phyloP scores from a whole-genome alignment of 2,797 vertebrate species.

The Lindbergichthys nudifrons region DNA sequence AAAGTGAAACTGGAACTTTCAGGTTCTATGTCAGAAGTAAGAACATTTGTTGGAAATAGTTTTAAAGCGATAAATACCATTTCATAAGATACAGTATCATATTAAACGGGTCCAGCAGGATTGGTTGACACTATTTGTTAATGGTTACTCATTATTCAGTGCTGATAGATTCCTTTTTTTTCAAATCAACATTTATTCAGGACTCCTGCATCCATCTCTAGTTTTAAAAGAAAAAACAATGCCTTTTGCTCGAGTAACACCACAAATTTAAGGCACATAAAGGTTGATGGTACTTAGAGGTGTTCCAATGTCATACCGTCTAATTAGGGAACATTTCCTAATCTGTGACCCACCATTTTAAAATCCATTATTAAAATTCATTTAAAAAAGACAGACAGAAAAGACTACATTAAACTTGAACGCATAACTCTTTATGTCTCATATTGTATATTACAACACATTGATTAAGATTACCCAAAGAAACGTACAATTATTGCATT shows the following conservation, averaged over 20 bases:
- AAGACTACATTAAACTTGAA: not conserved
- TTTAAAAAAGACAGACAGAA: not conserved
- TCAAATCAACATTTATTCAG: not conserved
- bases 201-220: not conserved
- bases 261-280: not conserved
- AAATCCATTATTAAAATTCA: not conserved
- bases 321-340: not conserved
- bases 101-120: too few relatives aligned
- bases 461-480: not conserved
- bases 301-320: not conserved
- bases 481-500: not conserved
- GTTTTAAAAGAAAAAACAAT: not conserved
- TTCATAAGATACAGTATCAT: too few relatives aligned
- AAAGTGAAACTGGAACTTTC: too few relatives aligned
- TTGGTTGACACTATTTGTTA: not conserved
- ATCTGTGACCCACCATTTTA: not conserved
- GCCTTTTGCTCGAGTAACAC: not conserved
- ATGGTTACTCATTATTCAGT: not conserved
- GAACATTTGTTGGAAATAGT: too few relatives aligned
- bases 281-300: not conserved
- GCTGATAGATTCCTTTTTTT: too few relatives aligned
- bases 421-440: not conserved
- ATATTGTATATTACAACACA: not conserved
- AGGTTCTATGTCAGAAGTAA: too few relatives aligned
- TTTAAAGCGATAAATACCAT: too few relatives aligned